These are phyloP conservation scores for Pseudolaguvia tuberculata DNA, from an alignment of 2,113 vertebrate genomes.

Conservation along the genomic window DNA sequence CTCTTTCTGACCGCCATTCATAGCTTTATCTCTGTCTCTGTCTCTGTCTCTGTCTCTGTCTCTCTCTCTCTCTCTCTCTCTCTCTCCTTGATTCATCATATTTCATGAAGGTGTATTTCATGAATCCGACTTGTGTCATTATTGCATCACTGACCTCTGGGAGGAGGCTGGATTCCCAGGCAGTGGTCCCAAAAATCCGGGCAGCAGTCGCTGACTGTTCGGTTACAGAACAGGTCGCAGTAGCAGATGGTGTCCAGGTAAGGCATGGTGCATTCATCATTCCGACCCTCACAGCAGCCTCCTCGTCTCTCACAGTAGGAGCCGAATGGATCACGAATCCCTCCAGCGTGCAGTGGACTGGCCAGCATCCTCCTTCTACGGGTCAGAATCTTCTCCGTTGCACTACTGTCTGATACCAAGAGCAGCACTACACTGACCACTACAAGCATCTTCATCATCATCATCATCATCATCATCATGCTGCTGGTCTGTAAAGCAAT, in stretches of 20 bases:
- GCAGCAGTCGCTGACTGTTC: constrained; percentile 93
- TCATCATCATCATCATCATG: constrained; percentile 55
- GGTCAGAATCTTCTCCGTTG: constrained; percentile 49
- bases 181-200: constrained; percentile 96
- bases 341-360: constrained; percentile 75
- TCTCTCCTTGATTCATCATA: no score
- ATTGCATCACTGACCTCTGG: constrained; percentile 58
- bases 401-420: constrained; percentile 56
- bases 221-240: constrained; percentile 98
- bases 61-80: no score
- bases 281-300: constrained; percentile 82
- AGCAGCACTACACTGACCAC: constrained; percentile 54
- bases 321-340: constrained; percentile 81
- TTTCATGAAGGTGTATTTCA: no score
- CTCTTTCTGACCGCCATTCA: constrained; percentile 11
- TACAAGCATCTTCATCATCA: constrained; percentile 59
- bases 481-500: constrained; percentile 52
- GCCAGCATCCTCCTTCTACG: constrained; percentile 68
- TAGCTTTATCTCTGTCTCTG: background rate
- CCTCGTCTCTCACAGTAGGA: constrained; percentile 80
- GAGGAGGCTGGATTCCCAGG: constrained; percentile 77
- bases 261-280: constrained; percentile 83
- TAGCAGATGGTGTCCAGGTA: constrained; percentile 94
- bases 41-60: no score
- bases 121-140: no score